A percentile compares a stretch with the other conserved stretches of the same genome.
phyloP scores from a whole-genome alignment of 2,888 invertebrate genomes.

The Eudemis profundana region DNA sequence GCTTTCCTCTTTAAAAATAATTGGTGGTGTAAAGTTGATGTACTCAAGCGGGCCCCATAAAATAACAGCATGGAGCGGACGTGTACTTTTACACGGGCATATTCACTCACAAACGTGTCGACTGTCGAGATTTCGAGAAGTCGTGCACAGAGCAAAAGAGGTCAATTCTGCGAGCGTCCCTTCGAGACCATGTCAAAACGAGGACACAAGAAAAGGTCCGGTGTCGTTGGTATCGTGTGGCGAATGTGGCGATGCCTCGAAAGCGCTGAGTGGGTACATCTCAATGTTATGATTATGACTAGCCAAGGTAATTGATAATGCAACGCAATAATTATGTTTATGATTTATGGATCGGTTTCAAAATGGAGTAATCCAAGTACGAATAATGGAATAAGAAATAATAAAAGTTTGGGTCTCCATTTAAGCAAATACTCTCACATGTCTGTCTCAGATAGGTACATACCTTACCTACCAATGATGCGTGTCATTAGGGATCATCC shows the following conservation, averaged over 20 bases:
- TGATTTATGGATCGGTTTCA: not conserved
- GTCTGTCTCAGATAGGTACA: too few relatives aligned
- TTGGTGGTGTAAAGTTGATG: conserved; percentile 26
- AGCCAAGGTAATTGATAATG: too few relatives aligned
- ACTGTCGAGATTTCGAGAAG: conserved; percentile 41
- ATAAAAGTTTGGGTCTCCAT: not conserved
- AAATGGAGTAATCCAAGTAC: not conserved
- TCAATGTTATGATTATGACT: too few relatives aligned
- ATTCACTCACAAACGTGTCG: conserved; percentile 34
- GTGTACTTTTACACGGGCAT: conserved; percentile 24
- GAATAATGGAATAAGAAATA: not conserved
- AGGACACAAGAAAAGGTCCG: conserved; percentile 21
- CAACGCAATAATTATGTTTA: too few relatives aligned
- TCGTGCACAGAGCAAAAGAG: conserved; percentile 40
- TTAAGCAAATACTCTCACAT: not conserved
- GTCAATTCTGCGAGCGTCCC: conserved; percentile 31
- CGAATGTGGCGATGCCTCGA: too few relatives aligned
- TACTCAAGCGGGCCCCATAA: conserved; percentile 22
- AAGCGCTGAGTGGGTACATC: not conserved
- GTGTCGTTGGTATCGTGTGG: conserved; percentile 2
- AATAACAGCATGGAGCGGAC: conserved; percentile 23
- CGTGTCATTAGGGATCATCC: too few relatives aligned
- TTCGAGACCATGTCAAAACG: conserved; percentile 19
- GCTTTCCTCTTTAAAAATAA: conserved; percentile 19
- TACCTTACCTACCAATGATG: too few relatives aligned